These are phyloP conservation scores for Labeo calbasu DNA, from an alignment of 2,797 vertebrate species.

Conservation along the genomic window DNA sequence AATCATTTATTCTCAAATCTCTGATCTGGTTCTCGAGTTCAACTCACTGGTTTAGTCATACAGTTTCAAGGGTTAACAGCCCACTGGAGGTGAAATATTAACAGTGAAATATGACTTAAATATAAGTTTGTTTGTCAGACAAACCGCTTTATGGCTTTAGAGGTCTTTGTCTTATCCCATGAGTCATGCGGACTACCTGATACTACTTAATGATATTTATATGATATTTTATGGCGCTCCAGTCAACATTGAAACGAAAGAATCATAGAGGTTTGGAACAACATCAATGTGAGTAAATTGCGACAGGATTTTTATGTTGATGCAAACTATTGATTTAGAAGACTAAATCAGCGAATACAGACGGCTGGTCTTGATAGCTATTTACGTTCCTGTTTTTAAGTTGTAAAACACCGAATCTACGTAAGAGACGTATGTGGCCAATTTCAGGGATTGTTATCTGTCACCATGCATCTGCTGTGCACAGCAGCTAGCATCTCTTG, in stretches of 20 bases:
- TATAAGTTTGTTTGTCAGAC: not conserved
- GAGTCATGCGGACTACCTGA: not conserved
- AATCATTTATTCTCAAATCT: not conserved
- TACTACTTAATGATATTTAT: not conserved
- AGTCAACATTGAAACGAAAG: constrained; percentile 8
- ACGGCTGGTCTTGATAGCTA: not conserved
- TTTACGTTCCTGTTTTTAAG: constrained; percentile 5
- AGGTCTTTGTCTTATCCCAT: not conserved
- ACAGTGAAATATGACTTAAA: not conserved
- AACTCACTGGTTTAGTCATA: not conserved
- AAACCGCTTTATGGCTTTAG: not conserved
- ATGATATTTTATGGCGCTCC: not conserved
- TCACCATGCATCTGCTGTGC: constrained; percentile 31
- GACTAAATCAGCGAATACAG: not conserved
- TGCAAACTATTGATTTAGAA: not conserved
- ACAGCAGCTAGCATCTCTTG: constrained; percentile 39
- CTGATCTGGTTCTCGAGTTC: not conserved
- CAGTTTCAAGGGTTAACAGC: not conserved
- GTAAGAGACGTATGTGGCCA: constrained; percentile 22
- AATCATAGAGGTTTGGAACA: not conserved
- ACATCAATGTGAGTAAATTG: not conserved
- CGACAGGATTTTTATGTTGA: not conserved
- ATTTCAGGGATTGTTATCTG: constrained; percentile 14
- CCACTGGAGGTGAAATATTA: not conserved
- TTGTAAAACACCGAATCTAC: constrained; percentile 1